Conservation (phyloP, 2,888 invertebrate species). For the Adineta ricciae region DNA sequence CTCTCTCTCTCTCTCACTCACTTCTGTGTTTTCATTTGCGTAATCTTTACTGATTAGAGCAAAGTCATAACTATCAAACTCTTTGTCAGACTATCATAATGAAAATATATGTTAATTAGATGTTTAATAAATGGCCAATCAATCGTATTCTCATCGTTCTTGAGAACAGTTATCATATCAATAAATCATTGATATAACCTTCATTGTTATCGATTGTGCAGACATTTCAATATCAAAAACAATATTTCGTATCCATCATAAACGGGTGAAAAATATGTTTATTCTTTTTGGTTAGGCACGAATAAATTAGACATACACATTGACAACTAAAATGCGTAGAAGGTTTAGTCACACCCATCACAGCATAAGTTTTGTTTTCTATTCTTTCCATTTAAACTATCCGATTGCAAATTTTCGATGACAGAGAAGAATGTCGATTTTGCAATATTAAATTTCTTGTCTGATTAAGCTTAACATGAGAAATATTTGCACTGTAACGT, state of each 20-base stretch:
- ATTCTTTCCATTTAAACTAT: too few species aligned
- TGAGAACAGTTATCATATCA: not conserved
- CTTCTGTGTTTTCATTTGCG: not conserved
- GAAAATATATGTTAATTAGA: not conserved
- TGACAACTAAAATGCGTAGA: too few species aligned
- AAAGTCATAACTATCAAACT: too few species aligned
- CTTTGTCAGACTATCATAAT: not conserved
- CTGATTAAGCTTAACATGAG: too few species aligned
- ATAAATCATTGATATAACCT: not conserved
- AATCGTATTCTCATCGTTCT: not conserved
- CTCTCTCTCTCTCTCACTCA: not conserved
- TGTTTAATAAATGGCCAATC: not conserved
- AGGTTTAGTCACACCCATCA: too few species aligned
- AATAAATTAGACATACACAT: too few species aligned
- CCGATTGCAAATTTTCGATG: too few species aligned
- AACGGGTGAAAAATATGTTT: not conserved
- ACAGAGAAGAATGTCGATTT: too few species aligned
- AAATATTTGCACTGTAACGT: too few species aligned
- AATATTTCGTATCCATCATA: not conserved
- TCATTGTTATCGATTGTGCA: not conserved
- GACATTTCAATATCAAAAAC: not conserved
- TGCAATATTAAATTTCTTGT: too few species aligned
- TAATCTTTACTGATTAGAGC: not conserved
- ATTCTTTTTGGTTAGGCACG: not conserved
- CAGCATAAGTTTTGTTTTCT: too few species aligned